Conservation (phyloP, 2,888 invertebrate genomes). For the Xylophagus ater region DNA sequence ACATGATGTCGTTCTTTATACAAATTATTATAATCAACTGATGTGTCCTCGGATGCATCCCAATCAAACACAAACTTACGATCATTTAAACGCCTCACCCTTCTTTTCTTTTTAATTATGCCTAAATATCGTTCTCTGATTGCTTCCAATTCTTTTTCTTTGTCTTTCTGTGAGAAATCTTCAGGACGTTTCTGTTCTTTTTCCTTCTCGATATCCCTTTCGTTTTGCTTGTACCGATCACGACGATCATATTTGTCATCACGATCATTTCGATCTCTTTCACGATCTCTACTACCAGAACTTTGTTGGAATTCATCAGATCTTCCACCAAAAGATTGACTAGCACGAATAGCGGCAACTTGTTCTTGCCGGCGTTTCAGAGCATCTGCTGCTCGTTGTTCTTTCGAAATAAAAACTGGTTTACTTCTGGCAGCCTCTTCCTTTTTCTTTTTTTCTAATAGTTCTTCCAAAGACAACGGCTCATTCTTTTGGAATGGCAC, state of each 20-base stretch:
- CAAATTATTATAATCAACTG: slow-evolving; percentile 90
- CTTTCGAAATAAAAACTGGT: slow-evolving; percentile 94
- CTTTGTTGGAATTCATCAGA: slow-evolving; percentile 2
- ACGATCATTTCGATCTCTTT: slow-evolving; percentile 40
- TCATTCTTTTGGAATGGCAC: slow-evolving; percentile 46
- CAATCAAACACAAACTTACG: slow-evolving; percentile 99
- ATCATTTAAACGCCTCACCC: slow-evolving; percentile 89
- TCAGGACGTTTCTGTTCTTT: slow-evolving; percentile 35
- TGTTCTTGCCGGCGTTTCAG: slow-evolving; percentile 80
- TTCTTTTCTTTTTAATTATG: slow-evolving; percentile 80
- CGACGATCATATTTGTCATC: slow-evolving; percentile 38
- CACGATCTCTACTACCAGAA: slow-evolving; percentile 33
- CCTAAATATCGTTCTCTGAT: slow-evolving; percentile 94
- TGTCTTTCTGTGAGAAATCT: slow-evolving; percentile 56
- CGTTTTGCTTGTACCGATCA: slow-evolving; percentile 18
- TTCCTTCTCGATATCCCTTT: slow-evolving; percentile 54
- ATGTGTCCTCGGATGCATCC: slow-evolving; percentile 98
- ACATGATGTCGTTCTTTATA: slow-evolving; percentile 96
- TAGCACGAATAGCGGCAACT: slow-evolving; percentile 67
- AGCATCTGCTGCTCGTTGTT: slow-evolving; percentile 85
- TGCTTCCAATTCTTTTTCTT: slow-evolving; percentile 86
- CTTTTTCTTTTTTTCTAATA: slow-evolving; percentile 90
- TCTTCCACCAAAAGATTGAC: slow-evolving; percentile 36
- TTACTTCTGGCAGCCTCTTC: slow-evolving; percentile 91
- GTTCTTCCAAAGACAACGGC: slow-evolving; percentile 90